These are phyloP conservation scores for Hirtodrosophila cameraria DNA, from an alignment of 2,888 invertebrate species.

Conservation along the genomic window DNA sequence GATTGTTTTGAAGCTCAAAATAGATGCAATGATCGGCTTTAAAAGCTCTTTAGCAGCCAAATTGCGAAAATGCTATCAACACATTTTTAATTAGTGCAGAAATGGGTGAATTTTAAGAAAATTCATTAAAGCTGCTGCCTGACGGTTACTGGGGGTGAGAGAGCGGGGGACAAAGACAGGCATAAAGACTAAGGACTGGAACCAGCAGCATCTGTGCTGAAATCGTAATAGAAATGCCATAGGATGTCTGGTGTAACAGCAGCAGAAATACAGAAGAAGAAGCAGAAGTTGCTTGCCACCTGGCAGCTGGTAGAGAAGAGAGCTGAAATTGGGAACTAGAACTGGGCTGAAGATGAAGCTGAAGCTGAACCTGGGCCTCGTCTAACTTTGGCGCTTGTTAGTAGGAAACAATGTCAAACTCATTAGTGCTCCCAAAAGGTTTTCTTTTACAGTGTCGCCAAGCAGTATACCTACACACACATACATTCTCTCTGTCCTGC, in stretches of 20 bases:
- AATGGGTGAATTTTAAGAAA: conserved; percentile 36
- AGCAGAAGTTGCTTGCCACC: conserved; percentile 14
- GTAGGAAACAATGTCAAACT: conserved; percentile 81
- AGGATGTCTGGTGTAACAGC: conserved; percentile 64
- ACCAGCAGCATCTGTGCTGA: conserved; percentile 46
- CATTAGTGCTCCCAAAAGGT: conserved; percentile 80
- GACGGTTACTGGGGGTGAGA: not conserved
- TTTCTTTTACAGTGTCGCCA: conserved; percentile 73
- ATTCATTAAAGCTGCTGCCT: conserved; percentile 58
- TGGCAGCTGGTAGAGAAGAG: conserved; percentile 30
- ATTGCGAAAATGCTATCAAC: conserved; percentile 60
- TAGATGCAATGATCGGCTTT: conserved; percentile 38
- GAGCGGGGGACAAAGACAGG: not conserved
- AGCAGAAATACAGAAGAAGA: not conserved
- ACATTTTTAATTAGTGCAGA: conserved; percentile 72
- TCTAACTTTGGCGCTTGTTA: conserved; percentile 76
- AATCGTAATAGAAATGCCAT: conserved; percentile 74
- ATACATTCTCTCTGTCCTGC: conserved; percentile 32
- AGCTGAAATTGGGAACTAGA: no score
- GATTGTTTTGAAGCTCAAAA: no score
- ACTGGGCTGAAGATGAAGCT: no score
- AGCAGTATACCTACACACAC: conserved; percentile 54
- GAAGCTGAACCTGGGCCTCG: conserved; percentile 46
- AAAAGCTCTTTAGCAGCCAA: conserved; percentile 35
- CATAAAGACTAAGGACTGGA: conserved; percentile 17